Evolutionary conservation across 2,113 vertebrate species (phyloP).

Genomic region (Peromyscus californicus): DNA sequence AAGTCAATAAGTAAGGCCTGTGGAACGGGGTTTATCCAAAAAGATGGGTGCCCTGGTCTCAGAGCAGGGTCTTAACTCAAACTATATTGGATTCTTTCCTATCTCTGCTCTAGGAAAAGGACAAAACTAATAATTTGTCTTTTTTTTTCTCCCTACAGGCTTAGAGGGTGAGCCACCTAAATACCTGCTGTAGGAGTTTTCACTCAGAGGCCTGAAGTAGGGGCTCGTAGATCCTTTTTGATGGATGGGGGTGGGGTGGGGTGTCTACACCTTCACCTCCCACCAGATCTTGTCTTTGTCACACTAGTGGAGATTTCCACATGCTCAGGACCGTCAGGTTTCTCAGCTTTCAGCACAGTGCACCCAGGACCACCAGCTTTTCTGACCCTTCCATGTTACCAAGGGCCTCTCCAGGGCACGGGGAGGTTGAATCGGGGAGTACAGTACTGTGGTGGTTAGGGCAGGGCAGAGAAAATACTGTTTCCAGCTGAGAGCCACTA

Average conservation of each 20-base stretch:
- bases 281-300: not conserved
- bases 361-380: not conserved
- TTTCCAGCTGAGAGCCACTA: not conserved
- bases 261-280: not conserved
- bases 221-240: not conserved
- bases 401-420: not conserved
- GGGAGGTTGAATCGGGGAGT: not conserved
- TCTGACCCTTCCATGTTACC: not conserved
- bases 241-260: not conserved
- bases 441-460: not conserved
- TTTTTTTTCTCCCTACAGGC: not conserved
- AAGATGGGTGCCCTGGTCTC: not conserved
- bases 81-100: not conserved
- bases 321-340: not conserved
- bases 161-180: not conserved
- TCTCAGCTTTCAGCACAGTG: not conserved
- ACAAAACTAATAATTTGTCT: not conserved
- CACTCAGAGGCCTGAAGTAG: not conserved
- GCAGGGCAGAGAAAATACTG: conserved; percentile 10
- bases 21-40: not conserved
- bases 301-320: not conserved
- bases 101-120: not conserved
- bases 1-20: not conserved
- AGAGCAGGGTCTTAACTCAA: not conserved
- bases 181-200: not conserved